A percentile compares a stretch with the other conserved stretches of the same genome.
These are phyloP conservation scores for Erebia ligea DNA, from an alignment of 2,888 invertebrate species.

Conservation along the genomic window DNA sequence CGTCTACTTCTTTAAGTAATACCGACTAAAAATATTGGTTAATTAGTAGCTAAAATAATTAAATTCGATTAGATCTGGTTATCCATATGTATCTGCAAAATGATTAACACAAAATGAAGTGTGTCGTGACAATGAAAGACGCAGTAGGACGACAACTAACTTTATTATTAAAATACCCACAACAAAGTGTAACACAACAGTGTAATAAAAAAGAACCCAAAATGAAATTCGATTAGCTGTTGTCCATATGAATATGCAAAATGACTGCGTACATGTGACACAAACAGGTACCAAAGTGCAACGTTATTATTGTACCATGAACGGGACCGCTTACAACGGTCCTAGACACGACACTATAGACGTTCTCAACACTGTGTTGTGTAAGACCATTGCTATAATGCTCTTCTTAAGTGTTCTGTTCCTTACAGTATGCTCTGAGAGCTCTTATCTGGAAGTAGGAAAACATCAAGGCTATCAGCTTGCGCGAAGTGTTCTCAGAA, in stretches of 20 bases:
- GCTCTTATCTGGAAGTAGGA: constrained; percentile 42
- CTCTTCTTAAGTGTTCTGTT: constrained; percentile 63
- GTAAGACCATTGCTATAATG: constrained; percentile 62
- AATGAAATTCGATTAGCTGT: background rate
- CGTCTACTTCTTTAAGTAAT: too few relatives aligned
- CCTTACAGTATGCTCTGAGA: constrained; percentile 47
- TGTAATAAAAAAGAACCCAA: background rate
- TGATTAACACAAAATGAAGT: too few relatives aligned
- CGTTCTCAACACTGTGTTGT: constrained; percentile 47
- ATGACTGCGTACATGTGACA: constrained; percentile 41
- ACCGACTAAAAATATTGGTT: too few relatives aligned
- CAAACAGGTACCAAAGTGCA: constrained; percentile 58
- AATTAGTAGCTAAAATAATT: too few relatives aligned
- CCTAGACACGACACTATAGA: constrained; percentile 38
- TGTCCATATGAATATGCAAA: constrained; percentile 1
- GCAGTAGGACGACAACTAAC: too few relatives aligned
- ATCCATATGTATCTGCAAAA: too few relatives aligned
- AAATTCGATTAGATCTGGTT: too few relatives aligned
- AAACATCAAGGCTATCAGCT: constrained; percentile 47
- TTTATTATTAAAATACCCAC: too few relatives aligned
- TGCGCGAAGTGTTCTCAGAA: constrained; percentile 37
- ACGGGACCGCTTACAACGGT: constrained; percentile 49
- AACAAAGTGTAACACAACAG: background rate
- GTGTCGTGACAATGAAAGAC: too few relatives aligned
- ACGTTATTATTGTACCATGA: constrained; percentile 65